Base-by-base conservation (phyloP, 2,797 vertebrate genomes). In the Bovichtus variegatus region DNA sequence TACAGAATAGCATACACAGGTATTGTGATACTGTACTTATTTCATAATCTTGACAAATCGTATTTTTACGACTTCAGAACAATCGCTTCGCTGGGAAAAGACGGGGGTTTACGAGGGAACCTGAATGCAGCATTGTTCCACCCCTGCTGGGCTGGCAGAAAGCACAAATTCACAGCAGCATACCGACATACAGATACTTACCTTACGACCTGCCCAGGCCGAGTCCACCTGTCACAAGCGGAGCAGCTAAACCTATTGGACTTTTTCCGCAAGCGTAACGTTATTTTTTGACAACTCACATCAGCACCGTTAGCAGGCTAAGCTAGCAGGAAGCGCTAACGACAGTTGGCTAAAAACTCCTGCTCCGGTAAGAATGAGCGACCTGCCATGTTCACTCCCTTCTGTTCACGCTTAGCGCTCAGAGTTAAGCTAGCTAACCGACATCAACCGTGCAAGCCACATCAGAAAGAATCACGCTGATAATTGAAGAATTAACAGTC, bases 291-390 rank as follows among this genome's bases (percentile, higher is more conserved):
- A 58, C 12, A 67, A 60, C 60, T 80, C 73, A 9, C 25, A 66
- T 55, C 44, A 18, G 75, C 71, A 19, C 19, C 58, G 66, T 64
- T 74, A 79, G 85, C 80, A 40, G 66, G 81, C 65, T 82, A 68
- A 60, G 76, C 77, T 87, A 90, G 61, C 83, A 79, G 76, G 76
- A 81, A 80, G 80, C 49, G 89, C 86, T 88, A 87, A 81, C 80
- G 82, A 63, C 63, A 77, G 77, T 85, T 91, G 77, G 82, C 84
- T 80, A 29, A 67, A 91, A 91, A n/a, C n/a, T n/a, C n/a, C n/a
- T n/a, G n/a, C 71, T 90, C 84, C 74, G 91, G 92, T 93, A 82
- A 93, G 92, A 93, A 83, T 63, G 71, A 74, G 63, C 78, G 86
- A 80, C 75, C 84, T 89, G 82, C 65, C 80, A 51, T 92, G 84